Base-by-base conservation (phyloP, 2,113 vertebrate genomes). In the Oceanodroma tethys region DNA sequence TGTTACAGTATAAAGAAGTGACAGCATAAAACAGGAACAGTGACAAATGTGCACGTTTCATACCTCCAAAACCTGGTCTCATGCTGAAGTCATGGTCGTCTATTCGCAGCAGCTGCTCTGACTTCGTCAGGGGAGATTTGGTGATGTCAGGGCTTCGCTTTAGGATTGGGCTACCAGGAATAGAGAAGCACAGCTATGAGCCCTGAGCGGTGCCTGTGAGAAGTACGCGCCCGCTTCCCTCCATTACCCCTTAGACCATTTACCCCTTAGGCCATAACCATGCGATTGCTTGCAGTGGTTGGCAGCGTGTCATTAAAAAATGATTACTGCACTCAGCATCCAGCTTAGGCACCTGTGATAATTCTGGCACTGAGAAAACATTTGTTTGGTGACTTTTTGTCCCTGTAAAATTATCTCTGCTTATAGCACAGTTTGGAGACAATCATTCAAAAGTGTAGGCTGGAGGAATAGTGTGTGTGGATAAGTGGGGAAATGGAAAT, bases 51-150 rank as follows among this genome's bases (percentile, higher is more conserved):
- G 48, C n/a, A 47, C 0, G 0, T 47, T 88, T 43, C 98, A 48
- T 98, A 99, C 99, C 99, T 99, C 99, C 99, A 88, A 99, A 99
- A 7, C 99, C 99, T 17, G 99, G 99, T 66, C 99, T 99, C 99
- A 99, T 99, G 97, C 99, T 99, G 97, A 99, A 99, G 72, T 99
- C 99, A 2, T 99, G 99, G 97, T 99, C 99, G 0, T 99, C 99
- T 98, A 99, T 99, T 98, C 99, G 98, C 93, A 99, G 98, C 81
- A 99, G 99, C 93, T 99, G 99, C 93, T 99, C 99, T 27, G 99
- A 99, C 94, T 99, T 99, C 6, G 98, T 99, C 97, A 99, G 97
- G 5, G 98, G 99, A 11, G 99, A 99, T 95, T 99, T 99, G 58
- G 99, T 99, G 98, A 99, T 99, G 95, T 99, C 99, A n/a, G 99